phyloP scores from a whole-genome alignment of 37 sponge, comb jelly and placozoan genomes.

The Cladorhizidae sp. region DNA sequence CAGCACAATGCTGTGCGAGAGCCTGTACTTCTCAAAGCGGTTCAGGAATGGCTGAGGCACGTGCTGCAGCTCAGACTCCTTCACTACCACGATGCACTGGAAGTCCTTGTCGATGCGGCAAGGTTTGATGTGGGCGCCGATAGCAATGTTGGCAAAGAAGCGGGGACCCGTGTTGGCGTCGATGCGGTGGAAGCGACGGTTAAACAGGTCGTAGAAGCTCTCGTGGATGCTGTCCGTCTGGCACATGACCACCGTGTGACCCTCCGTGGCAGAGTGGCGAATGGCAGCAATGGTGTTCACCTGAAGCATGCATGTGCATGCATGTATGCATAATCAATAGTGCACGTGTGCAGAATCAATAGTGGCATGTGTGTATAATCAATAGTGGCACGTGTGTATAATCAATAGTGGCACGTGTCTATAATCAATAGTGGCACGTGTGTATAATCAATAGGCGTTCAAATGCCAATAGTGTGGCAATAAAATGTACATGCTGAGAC shows the following conservation, averaged over 20 bases:
- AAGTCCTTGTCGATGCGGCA: conserved; percentile 80
- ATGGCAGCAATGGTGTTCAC: conserved; percentile 87
- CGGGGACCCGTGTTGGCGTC: conserved; percentile 66
- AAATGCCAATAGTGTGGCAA: too few relatives aligned
- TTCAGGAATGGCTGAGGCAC: conserved; percentile 86
- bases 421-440: too few relatives aligned
- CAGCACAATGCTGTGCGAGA: conserved; percentile 71
- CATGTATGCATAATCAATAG: too few relatives aligned
- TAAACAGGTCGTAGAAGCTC: conserved; percentile 94
- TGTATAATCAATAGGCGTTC: too few relatives aligned
- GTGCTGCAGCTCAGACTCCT: conserved; percentile 38
- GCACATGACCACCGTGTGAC: conserved; percentile 81
- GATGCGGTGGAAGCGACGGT: conserved; percentile 82
- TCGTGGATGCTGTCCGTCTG: conserved; percentile 90
- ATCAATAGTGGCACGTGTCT: too few relatives aligned
- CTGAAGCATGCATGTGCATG: conserved; percentile 4
- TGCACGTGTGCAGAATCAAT: too few relatives aligned
- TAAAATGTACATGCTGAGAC: too few relatives aligned
- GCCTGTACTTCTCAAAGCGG: conserved; percentile 86
- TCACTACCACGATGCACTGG: conserved; percentile 85
- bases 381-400: too few relatives aligned
- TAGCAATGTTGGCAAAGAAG: conserved; percentile 91
- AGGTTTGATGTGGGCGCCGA: conserved; percentile 86
- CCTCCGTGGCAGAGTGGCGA: conserved; percentile 82
- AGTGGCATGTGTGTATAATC: too few relatives aligned